Evolutionary conservation across 2,113 vertebrate genomes (phyloP), one percentile per base, ranked within the genome.

Genomic region (Nematolebias whitei): DNA sequence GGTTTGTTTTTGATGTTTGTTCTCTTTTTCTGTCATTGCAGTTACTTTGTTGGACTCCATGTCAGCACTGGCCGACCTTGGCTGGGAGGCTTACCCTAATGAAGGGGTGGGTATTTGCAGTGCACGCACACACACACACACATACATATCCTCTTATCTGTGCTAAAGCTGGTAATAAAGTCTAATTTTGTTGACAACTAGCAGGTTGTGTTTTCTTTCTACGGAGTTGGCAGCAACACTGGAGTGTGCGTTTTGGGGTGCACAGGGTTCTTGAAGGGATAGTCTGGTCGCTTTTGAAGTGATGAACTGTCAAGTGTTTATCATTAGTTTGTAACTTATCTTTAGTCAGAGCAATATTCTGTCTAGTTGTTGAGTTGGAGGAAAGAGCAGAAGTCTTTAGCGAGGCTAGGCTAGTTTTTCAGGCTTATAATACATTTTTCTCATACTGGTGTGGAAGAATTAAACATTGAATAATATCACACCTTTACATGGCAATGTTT

Each of bases 31-130:
- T 82, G 55, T 78, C 55, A 63, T 78, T 85, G 51, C 87, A 94
- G 93, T 94, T 57, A 94, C 93, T n/a, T 82, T 94, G 70, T 85
- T 94, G 85, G 93, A 94, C 83, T 93, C 93, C 22, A 94, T 94
- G 93, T 94, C 93, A 16, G 93, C 93, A 14, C 78, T 93, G 81
- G 93, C 93, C 23, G 93, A 94, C 86, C 91, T 94, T 57, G 93
- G 93, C 75, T 94, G 93, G 93, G 91, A 93, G 86, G 93, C 93
- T 39, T 93, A 93, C 68, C 93, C 93, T 51, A 90, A 90, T 57
- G 93, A 94, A 64, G 93, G 93, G 90, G 93, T 94, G 83, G 93
- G 93, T 94, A 84, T 39, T 32, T 24, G 9, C 47, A 58, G 23
- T 41, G 49, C 45, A 43, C 57, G 41, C 61, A 47, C 20, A 45